Percentiles rank a stretch among this genome's conserved stretches.
These are phyloP conservation scores for Thalassoma bifasciatum DNA, from an alignment of 2,113 vertebrate species.

Conservation along the genomic window DNA sequence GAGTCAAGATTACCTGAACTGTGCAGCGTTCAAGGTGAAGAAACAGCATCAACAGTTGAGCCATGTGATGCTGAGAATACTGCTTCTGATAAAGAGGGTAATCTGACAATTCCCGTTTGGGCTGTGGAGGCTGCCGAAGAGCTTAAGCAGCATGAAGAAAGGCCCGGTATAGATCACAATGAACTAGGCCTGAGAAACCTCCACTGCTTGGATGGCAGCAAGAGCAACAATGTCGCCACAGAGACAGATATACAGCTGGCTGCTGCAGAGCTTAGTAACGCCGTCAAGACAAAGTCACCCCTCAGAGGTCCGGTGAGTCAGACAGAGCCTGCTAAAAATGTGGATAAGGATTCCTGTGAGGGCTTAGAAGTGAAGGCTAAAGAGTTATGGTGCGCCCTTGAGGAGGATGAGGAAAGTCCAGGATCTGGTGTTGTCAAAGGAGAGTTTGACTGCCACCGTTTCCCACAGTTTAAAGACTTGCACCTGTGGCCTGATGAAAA, in stretches of 20 bases:
- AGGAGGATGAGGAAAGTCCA: constrained; percentile 68
- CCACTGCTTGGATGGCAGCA: constrained; percentile 60
- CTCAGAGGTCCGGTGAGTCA: constrained; percentile 33
- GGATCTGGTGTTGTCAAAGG: constrained; percentile 58
- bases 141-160: constrained; percentile 29
- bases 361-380: constrained; percentile 68
- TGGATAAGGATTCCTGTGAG: constrained; percentile 54
- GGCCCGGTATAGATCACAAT: constrained; percentile 67
- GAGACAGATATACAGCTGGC: constrained; percentile 72
- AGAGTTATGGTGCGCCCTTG: constrained; percentile 72
- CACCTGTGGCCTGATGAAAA: constrained; percentile 81
- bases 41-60: constrained; percentile 11
- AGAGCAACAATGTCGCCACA: constrained; percentile 50
- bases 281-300: constrained; percentile 66
- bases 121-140: constrained; percentile 38
- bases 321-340: constrained; percentile 23
- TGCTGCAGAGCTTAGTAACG: constrained; percentile 71
- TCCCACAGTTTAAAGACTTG: constrained; percentile 67
- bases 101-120: constrained; percentile 47
- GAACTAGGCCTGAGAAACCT: constrained; percentile 80
- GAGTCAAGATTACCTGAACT: constrained; percentile 69
- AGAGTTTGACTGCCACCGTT: constrained; percentile 76
- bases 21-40: constrained; percentile 54
- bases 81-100: constrained; percentile 30
- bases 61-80: constrained; percentile 35